Evolutionary conservation across 2,797 vertebrate genomes (phyloP).

Genomic region (Semotilus atromaculatus): DNA sequence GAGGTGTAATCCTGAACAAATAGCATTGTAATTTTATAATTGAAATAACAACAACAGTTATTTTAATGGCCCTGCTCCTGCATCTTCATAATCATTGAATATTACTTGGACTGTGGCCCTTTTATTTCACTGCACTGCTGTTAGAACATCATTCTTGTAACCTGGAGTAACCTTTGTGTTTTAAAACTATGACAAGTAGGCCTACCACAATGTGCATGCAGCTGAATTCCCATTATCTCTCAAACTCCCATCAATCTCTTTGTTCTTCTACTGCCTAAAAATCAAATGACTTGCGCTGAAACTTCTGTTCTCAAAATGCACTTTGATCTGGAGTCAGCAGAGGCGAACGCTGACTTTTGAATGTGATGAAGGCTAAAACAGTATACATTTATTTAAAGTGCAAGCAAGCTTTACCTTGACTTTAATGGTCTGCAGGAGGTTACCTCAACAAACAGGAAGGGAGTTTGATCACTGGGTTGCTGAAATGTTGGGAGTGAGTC

Average conservation of each 20-base stretch:
- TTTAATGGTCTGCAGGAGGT: not conserved
- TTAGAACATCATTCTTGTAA: not conserved
- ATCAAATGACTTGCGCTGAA: slow-evolving; percentile 10
- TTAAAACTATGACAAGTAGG: not conserved
- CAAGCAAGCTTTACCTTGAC: not conserved
- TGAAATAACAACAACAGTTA: not conserved
- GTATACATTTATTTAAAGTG: not conserved
- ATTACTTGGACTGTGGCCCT: not conserved
- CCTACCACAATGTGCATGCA: not conserved
- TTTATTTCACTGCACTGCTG: slow-evolving; percentile 10
- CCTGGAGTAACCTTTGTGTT: slow-evolving; percentile 1
- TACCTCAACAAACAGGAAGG: slow-evolving; percentile 1
- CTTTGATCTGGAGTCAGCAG: slow-evolving; percentile 19
- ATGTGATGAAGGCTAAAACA: not conserved
- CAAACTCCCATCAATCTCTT: slow-evolving; percentile 11
- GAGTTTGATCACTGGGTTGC: not conserved
- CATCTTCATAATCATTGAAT: not conserved
- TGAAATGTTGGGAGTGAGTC: slow-evolving; percentile 20
- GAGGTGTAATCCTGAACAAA: not conserved
- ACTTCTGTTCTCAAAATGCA: slow-evolving; percentile 6
- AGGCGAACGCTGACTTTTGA: slow-evolving; percentile 14
- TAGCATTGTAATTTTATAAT: not conserved
- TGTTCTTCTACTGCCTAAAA: slow-evolving; percentile 3
- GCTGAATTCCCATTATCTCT: slow-evolving; percentile 1
- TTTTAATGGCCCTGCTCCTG: not conserved